These are phyloP conservation scores for Acrocyrtus sp. DNA, from an alignment of 2,888 invertebrate genomes.

Conservation along the genomic window DNA sequence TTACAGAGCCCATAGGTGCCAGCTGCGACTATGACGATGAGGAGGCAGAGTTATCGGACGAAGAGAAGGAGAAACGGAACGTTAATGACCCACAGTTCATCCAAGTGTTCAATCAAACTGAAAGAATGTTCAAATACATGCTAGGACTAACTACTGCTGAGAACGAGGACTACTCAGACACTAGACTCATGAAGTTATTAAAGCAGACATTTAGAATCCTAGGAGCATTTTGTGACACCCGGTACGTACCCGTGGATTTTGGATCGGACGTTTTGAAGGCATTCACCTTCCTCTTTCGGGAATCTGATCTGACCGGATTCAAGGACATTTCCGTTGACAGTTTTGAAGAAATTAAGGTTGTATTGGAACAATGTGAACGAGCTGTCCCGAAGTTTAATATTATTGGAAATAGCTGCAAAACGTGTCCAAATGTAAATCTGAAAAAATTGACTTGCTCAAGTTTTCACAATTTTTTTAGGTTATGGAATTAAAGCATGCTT, in stretches of 20 bases:
- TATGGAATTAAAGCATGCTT: too few species aligned
- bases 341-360: slow-evolving; percentile 28
- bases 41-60: slow-evolving; percentile 2
- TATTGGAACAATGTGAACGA: slow-evolving; percentile 43
- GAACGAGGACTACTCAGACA: neutral
- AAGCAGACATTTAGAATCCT: slow-evolving; percentile 45
- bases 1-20: slow-evolving; percentile 8
- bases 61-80: slow-evolving; percentile 8
- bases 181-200: slow-evolving; percentile 39
- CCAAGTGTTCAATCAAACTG: slow-evolving; percentile 45
- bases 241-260: slow-evolving; percentile 48
- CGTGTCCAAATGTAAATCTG: slow-evolving; percentile 40
- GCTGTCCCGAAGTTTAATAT: slow-evolving; percentile 17
- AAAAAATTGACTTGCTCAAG: too few species aligned
- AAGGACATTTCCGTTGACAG: slow-evolving; percentile 49
- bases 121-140: slow-evolving; percentile 51
- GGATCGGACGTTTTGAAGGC: slow-evolving; percentile 37
- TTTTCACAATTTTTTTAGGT: too few species aligned
- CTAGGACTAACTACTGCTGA: slow-evolving; percentile 35
- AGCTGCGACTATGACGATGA: slow-evolving; percentile 10
- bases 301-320: slow-evolving; percentile 38
- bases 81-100: too few species aligned
- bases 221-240: slow-evolving; percentile 22
- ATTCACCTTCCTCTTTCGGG: slow-evolving; percentile 52
- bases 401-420: slow-evolving; percentile 34